A percentile compares a stretch with the other conserved stretches of the same genome.
Evolutionary conservation across 2,888 invertebrate species (phyloP).

Genomic region (Pachymerium ferrugineum): DNA sequence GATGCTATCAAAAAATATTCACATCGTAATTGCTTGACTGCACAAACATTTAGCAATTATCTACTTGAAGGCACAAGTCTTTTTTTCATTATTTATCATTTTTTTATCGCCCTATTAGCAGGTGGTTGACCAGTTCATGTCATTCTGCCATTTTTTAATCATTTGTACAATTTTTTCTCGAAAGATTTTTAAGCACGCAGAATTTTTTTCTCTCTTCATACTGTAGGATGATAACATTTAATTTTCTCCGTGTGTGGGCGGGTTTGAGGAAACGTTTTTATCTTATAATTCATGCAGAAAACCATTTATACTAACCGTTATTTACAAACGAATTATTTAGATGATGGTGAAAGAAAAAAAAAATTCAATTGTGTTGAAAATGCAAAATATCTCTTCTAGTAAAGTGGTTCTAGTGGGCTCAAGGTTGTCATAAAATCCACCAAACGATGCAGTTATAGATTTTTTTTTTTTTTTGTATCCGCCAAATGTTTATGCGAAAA

Average conservation of each 20-base stretch:
- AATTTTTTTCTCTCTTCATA: no score
- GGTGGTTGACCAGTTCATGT: neutral
- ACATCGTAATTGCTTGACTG: neutral
- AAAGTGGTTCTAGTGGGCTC: neutral
- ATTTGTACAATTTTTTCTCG: neutral
- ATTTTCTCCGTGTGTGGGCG: no score
- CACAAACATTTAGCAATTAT: neutral
- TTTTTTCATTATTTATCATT: neutral
- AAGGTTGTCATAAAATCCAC: neutral
- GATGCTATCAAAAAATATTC: neutral
- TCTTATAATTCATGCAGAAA: neutral
- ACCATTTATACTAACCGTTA: neutral
- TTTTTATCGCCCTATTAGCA: neutral
- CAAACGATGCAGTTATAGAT: neutral
- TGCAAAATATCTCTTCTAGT: neutral
- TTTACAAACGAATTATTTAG: neutral
- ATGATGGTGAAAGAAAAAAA: neutral
- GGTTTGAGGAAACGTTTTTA: no score
- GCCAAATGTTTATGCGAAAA: neutral
- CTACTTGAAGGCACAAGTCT: neutral
- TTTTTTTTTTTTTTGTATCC: neutral
- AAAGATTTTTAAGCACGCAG: no score
- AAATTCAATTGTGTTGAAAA: neutral
- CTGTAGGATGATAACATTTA: neutral
- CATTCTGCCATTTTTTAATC: neutral